phyloP scores from a whole-genome alignment of 30 jellyfish, hydroid and myxozoan species.

The Cassiopea xamachana region DNA sequence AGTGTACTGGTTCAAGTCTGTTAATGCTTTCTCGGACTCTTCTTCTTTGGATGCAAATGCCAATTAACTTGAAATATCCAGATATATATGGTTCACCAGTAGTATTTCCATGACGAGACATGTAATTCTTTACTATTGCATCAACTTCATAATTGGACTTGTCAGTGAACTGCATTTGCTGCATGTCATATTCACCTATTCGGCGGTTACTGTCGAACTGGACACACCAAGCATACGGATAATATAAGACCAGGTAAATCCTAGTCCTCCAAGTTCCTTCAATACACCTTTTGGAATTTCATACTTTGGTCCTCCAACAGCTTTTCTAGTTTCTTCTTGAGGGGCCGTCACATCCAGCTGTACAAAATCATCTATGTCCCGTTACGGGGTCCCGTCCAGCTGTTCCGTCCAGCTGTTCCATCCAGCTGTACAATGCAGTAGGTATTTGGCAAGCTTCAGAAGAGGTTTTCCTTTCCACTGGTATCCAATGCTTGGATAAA shows the following conservation, averaged over 20 bases:
- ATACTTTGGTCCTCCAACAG: constrained; percentile 72
- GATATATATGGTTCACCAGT: constrained; percentile 67
- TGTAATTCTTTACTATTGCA: constrained; percentile 30
- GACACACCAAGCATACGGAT: constrained; percentile 63
- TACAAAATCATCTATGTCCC: constrained; percentile 6
- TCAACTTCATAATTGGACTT: constrained; percentile 59
- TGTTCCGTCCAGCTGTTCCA: too few relatives aligned
- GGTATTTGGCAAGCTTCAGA: too few relatives aligned
- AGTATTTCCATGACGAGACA: constrained; percentile 60
- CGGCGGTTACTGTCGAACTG: constrained; percentile 73
- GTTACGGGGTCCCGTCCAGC: too few relatives aligned
- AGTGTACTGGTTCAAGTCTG: not conserved
- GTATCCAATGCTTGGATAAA: constrained; percentile 5
- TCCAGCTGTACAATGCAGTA: too few relatives aligned
- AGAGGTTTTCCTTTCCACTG: too few relatives aligned
- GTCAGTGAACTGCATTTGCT: constrained; percentile 36
- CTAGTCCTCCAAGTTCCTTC: constrained; percentile 67
- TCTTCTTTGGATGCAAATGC: not conserved
- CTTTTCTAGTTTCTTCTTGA: constrained; percentile 36
- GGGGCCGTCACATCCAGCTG: constrained; percentile 42
- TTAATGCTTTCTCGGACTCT: not conserved
- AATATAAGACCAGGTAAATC: constrained; percentile 56
- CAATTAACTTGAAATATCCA: constrained; percentile 54
- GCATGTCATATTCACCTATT: constrained; percentile 60
- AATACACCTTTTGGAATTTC: constrained; percentile 39